These are phyloP conservation scores for Bradypodion pumilum DNA, from an alignment of 2,797 vertebrate species.

Conservation along the genomic window DNA sequence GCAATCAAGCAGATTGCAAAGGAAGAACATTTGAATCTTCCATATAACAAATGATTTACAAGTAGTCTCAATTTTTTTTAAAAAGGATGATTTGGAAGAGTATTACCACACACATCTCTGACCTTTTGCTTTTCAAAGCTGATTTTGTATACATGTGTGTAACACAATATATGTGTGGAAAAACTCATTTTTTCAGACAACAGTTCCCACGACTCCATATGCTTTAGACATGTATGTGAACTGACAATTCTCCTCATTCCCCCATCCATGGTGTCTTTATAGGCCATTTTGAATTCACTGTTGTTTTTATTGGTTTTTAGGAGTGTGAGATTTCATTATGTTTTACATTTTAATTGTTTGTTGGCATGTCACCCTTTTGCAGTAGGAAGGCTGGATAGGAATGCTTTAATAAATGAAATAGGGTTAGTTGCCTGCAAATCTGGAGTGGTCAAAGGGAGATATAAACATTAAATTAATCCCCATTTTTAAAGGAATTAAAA, in stretches of 20 bases:
- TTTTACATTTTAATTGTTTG: background rate
- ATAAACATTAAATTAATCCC: too few relatives aligned
- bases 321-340: background rate
- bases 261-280: background rate
- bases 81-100: background rate
- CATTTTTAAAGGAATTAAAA: background rate
- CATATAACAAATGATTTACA: background rate
- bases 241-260: too few relatives aligned
- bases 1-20: background rate
- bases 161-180: background rate
- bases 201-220: background rate
- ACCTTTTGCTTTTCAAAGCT: slow-evolving; percentile 4
- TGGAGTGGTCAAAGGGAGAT: background rate
- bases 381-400: background rate
- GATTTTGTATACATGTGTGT: background rate
- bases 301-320: background rate
- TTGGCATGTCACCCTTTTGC: background rate
- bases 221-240: background rate
- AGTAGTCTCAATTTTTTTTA: background rate
- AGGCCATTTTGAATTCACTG: background rate
- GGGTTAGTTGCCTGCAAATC: background rate
- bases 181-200: background rate
- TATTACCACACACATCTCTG: background rate
- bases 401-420: background rate
- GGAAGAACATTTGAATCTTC: slow-evolving; percentile 1